Evolutionary conservation across 1,140 invertebrate genomes (phyloP), one percentile per base, ranked within the genome.

Genomic region (Prorops nasuta): DNA sequence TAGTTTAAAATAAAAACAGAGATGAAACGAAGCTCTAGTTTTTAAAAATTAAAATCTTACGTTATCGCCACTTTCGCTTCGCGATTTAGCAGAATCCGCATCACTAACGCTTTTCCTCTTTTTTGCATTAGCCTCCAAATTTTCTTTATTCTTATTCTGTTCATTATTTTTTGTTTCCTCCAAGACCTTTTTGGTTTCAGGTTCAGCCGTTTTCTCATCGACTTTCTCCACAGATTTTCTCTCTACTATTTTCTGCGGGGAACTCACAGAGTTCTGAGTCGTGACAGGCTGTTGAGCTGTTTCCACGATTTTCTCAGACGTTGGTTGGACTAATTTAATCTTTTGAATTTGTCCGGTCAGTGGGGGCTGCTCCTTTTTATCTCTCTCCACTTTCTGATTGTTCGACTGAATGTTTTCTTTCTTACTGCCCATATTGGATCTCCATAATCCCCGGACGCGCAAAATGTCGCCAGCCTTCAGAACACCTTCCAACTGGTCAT

Each of bases 401-500:
- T 69, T 76, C 36, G 69, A 70, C 19, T 76, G 75, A 20, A 73
- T 69, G 16, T 69, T 78, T 37, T 74, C 76, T 50, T 72, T 86
- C 76, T 65, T 82, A 72, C 58, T 85, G 79, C 59, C 84, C 67
- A 51, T 69, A 14, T 76, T 75, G 0, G 74, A 75, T 61, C 74
- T 62, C 80, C 86, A 90, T 3, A 90, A 67, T 8, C 88, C 87
- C 32, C 87, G 81, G 8, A 92, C 86, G 62, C 89, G 86, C 0
- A 92, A 64, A 4, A 90, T 83, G 63, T 91, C 88, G 0, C 89
- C 89, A 0, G 88, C 89, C 66, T 87, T 86, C 32, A 92, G 61
- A 1, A 91, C 88, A 44, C 83, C 85, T 58, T 89, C 87, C 36
- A 92, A 66, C 19, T 91, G 87, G 64, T 90, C 88, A 71, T 91